Base-by-base conservation (phyloP, 2,113 vertebrate species). In the rat (Rattus norvegicus) region DNA sequence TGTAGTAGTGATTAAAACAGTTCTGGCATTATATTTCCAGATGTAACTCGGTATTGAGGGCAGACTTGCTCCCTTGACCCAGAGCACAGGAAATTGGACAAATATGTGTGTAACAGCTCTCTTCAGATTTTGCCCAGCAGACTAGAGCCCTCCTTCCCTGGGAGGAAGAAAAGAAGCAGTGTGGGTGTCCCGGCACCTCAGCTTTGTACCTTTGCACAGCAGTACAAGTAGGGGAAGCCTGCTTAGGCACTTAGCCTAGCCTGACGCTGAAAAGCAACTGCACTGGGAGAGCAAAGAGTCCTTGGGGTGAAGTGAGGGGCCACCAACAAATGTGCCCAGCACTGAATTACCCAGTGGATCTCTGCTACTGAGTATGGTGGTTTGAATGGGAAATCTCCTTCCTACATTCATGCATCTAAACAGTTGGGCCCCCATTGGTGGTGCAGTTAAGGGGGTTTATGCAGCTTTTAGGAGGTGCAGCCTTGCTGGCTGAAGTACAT, bases 11-110 rank as follows among this genome's bases (percentile, higher is more conserved):
- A 54, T 90, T 56, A 92, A 88, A 94, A 75, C 30, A 79, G 36
- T 72, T 24, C 85, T 94, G 90, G 77, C 91, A n/a, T 86, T 86
- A 2, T 43, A 83, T 67, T 84, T 93, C 81, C 65, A 94, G 47
- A 92, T 92, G 47, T 54, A 49, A 76, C 63, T 56, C 86, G 56
- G 33, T 79, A 72, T n/a, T 72, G 69, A 92, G 30, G 75, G 13
- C 76, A 54, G 17, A 56, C 59, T 94, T 26, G 6, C 20, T 76
- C 39, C 83, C 12, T 8, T 39, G 77, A 67, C 52, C 22, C 69
- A 79, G 88, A 88, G 19, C 70, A 88, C 28, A 85, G 63, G 90
- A 94, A 83, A 95, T 30, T 93, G 61, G 52, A 65, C 49, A 83
- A 54, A 92, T 54, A 59, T 24, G 52, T 24, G 73, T 88, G 59